These are phyloP conservation scores for Neogale vison DNA, from an alignment of 2,113 vertebrate species.

Conservation along the genomic window DNA sequence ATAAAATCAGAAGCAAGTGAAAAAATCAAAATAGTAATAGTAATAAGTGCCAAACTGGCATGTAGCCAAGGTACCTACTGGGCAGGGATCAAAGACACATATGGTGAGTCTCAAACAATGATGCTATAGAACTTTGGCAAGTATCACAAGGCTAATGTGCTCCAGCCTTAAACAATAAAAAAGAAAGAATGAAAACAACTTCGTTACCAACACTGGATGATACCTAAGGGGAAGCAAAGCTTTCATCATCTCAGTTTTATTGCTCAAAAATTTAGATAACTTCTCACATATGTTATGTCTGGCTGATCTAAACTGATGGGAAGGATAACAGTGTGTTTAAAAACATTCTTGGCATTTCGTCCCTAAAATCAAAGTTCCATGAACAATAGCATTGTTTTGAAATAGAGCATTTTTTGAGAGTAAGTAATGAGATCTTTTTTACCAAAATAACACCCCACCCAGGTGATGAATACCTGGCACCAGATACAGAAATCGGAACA, in stretches of 20 bases:
- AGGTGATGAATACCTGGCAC: conserved; percentile 82
- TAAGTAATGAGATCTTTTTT: conserved; percentile 77
- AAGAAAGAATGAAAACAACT: conserved; percentile 73
- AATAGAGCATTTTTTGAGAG: conserved; percentile 76
- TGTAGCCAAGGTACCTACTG: conserved; percentile 80
- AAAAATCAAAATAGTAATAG: conserved; percentile 77
- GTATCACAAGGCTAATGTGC: conserved; percentile 71
- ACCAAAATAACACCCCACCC: conserved; percentile 76
- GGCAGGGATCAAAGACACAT: conserved; percentile 84
- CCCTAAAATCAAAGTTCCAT: conserved; percentile 79
- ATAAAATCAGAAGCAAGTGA: conserved; percentile 83
- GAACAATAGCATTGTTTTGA: conserved; percentile 76
- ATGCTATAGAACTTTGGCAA: conserved; percentile 82
- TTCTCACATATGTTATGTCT: conserved; percentile 84
- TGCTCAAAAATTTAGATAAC: conserved; percentile 82
- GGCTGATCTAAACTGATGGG: conserved; percentile 81
- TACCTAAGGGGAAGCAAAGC: conserved; percentile 79
- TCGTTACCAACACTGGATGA: conserved; percentile 70
- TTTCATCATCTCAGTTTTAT: conserved; percentile 84
- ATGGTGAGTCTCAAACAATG: conserved; percentile 83
- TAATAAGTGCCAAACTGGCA: conserved; percentile 79
- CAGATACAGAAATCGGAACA: conserved; percentile 70
- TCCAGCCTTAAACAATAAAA: conserved; percentile 76
- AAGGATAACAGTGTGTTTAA: conserved; percentile 80
- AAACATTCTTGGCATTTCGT: conserved; percentile 79